Percentiles rank a stretch among this genome's conserved stretches.
Evolutionary conservation across 1,140 invertebrate genomes (phyloP).

Genomic region (Euura lappo): DNA sequence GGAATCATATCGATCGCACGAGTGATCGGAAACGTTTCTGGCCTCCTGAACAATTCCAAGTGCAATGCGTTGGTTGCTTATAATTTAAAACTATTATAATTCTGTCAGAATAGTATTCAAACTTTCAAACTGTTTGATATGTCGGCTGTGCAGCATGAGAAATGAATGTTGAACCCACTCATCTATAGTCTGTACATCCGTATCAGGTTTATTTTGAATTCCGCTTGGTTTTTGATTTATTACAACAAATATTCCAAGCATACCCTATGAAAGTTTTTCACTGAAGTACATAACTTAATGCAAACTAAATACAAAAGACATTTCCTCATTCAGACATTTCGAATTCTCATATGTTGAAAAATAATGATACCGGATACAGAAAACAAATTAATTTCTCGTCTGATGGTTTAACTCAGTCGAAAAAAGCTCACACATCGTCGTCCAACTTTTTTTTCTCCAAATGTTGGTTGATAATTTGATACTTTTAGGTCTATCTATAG

Average conservation of each 20-base stretch:
- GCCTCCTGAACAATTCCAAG: too few relatives aligned
- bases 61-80: background rate
- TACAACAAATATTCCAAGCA: background rate
- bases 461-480: too few relatives aligned
- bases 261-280: background rate
- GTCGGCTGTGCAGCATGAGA: background rate
- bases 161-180: background rate
- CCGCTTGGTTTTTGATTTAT: background rate
- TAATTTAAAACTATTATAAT: background rate
- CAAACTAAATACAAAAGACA: background rate
- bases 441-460: too few relatives aligned
- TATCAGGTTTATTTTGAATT: background rate
- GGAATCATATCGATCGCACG: background rate
- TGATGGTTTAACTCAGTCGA: too few relatives aligned
- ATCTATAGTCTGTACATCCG: background rate
- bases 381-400: too few relatives aligned
- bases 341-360: too few relatives aligned
- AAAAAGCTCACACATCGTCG: too few relatives aligned
- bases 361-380: too few relatives aligned
- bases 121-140: background rate
- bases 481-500: too few relatives aligned
- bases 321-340: too few relatives aligned
- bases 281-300: background rate
- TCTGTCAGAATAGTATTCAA: constrained; percentile 1
- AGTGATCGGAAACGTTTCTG: background rate